These are phyloP conservation scores for Acronicta alni DNA, from an alignment of 2,888 invertebrate genomes.

Conservation along the genomic window DNA sequence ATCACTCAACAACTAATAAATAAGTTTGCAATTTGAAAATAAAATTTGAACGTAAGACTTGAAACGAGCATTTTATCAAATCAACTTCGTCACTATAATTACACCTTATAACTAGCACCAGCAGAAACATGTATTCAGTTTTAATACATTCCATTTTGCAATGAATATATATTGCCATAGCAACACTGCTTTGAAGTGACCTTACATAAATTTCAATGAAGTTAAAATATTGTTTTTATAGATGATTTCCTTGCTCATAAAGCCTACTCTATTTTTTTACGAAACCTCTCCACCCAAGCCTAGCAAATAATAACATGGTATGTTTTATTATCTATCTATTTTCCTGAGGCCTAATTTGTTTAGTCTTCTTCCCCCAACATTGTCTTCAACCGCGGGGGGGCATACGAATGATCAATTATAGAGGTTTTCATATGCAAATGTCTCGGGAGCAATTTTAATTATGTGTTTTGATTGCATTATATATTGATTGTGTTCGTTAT, in stretches of 20 bases:
- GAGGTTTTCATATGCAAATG: slow-evolving; percentile 88
- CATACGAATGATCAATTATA: slow-evolving; percentile 81
- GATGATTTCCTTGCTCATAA: neutral
- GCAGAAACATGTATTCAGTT: too few relatives aligned
- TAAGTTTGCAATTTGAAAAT: too few relatives aligned
- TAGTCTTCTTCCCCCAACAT: slow-evolving; percentile 60
- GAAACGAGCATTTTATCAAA: neutral
- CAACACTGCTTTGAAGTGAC: too few relatives aligned
- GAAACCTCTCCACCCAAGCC: slow-evolving; percentile 4
- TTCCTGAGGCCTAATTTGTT: slow-evolving; percentile 73
- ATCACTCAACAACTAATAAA: too few relatives aligned
- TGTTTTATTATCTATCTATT: slow-evolving; percentile 48
- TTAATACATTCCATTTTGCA: too few relatives aligned
- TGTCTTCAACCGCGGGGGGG: slow-evolving; percentile 68
- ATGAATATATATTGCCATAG: too few relatives aligned
- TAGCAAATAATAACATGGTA: slow-evolving; percentile 38
- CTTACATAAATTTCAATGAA: too few relatives aligned
- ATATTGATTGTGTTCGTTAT: slow-evolving; percentile 84
- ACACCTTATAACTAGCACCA: too few relatives aligned
- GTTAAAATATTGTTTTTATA: neutral
- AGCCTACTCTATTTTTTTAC: neutral
- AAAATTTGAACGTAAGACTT: too few relatives aligned
- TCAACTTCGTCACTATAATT: neutral
- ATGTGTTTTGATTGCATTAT: slow-evolving; percentile 84
- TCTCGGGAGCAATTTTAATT: slow-evolving; percentile 85